Conservation (phyloP, 2,888 invertebrate genomes). For the Cryptus viduatorius region DNA sequence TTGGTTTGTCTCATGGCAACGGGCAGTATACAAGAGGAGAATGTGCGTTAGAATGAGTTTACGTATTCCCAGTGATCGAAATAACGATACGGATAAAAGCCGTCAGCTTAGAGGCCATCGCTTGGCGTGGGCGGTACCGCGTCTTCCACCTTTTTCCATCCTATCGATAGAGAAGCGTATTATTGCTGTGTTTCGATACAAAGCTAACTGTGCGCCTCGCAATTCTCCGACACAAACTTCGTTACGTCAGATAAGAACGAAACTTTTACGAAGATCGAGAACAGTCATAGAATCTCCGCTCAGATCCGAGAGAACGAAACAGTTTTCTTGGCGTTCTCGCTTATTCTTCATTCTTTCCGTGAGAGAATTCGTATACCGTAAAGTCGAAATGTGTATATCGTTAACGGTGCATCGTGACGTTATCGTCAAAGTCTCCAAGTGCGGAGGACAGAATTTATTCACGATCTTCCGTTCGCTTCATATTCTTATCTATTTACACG, state of each 20-base stretch:
- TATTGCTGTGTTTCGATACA: conserved; percentile 56
- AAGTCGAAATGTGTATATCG: conserved; percentile 56
- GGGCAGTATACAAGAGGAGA: conserved; percentile 17
- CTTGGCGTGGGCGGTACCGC: conserved; percentile 59
- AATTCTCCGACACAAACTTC: conserved; percentile 41
- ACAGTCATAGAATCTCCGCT: conserved; percentile 33
- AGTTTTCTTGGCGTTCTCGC: conserved; percentile 21
- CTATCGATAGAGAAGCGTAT: conserved; percentile 61
- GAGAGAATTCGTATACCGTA: conserved; percentile 50
- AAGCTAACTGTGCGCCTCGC: conserved; percentile 42
- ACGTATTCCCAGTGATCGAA: conserved; percentile 61
- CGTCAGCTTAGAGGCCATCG: conserved; percentile 46
- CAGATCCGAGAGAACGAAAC: conserved; percentile 25
- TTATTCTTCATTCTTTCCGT: conserved; percentile 16
- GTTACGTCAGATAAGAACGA: conserved; percentile 60
- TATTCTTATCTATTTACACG: conserved; percentile 48
- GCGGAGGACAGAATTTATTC: conserved; percentile 50
- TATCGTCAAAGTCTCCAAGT: conserved; percentile 52
- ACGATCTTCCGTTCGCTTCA: conserved; percentile 36
- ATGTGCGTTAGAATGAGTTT: conserved; percentile 58
- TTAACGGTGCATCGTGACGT: conserved; percentile 59
- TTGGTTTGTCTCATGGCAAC: conserved; percentile 11
- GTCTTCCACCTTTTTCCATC: conserved; percentile 63
- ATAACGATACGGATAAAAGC: conserved; percentile 65
- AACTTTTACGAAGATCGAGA: conserved; percentile 27